Evolutionary conservation across 2,797 vertebrate species (phyloP), one percentile per base, ranked within the genome.

Genomic region (Danio choprae): DNA sequence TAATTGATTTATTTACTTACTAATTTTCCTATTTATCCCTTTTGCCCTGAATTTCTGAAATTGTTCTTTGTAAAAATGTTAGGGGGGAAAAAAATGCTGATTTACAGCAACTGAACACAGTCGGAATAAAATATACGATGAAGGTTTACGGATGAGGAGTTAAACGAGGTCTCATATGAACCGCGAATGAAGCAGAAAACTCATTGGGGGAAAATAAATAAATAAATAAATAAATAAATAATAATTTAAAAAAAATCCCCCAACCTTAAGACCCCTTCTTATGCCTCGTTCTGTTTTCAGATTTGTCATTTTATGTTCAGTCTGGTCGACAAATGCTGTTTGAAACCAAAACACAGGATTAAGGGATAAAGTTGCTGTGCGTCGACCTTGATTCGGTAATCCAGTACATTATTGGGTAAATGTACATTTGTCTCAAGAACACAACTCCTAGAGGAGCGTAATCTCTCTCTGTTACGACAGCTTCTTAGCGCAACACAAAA

Each of bases 261-360:
- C 11, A 68, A 91, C 91, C 89, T 90, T 84, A 90, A 87, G 89
- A 84, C 85, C 11, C 81, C 87, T 90, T 91, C 88, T 91, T 92
- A 91, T 89, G 84, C 87, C 90, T 88, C 86, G 89, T 89, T 90
- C 87, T 81, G 88, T 89, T 90, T 93, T 90, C 88, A 88, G 89
- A 89, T 93, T 91, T 92, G 91, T 90, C 91, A 89, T 90, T 94
- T 92, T 91, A 91, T 89, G 90, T 91, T 88, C 86, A 89, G 92
- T 93, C 92, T 92, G 89, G 88, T 90, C 85, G 90, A 91, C 91
- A 85, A 93, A 92, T 88, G 90, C 90, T 91, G 91, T 92, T 92
- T 92, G 90, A 92, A 92, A 92, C 90, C 92, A 93, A 92, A 93
- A 93, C 91, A 94, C 86, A 90, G 90, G 92, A 92, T 93, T 94